Evolutionary conservation across 2,888 invertebrate genomes (phyloP), one percentile per base, ranked within the genome.

Genomic region (Proisotoma minuta): DNA sequence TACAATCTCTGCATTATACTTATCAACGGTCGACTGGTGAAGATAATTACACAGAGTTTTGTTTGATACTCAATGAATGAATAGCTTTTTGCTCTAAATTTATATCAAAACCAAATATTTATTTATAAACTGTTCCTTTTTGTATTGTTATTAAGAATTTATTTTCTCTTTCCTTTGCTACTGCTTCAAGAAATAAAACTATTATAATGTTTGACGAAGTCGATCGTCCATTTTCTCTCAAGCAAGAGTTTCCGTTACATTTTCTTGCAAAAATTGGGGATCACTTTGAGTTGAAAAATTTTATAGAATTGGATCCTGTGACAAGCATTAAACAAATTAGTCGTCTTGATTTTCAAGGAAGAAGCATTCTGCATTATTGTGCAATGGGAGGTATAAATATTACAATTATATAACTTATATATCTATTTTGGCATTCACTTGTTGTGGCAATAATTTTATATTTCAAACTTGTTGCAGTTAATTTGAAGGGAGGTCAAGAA

Each of bases 201-300:
- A n/a, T n/a, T n/a, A n/a, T n/a, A n/a, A n/a, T n/a, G 18, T 43
- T 20, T n/a, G 15, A 8, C 8, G 10, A 43, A 12, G 20, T 12
- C 20, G n/a, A n/a, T n/a, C 18, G 18, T 5, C 18, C 18, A 12
- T 43, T 43, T n/a, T 43, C 43, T n/a, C 49, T 49, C 49, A 20
- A 49, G 23, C 18, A 47, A 23, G 47, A 43, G 1, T 58, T 58
- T 12, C 57, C 57, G 3, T 24, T 58, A 10, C 57, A 58, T 12
- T 49, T 49, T 18, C 23, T 58, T 4, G 57, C 57, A 22, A 49
- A 49, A 29, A 20, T 58, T 4, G 57, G 57, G 10, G 50, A 58
- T 18, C 34, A 8, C n/a, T 28, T 22, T 22, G 49, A 34, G 10
- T n/a, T 58, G 8, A 18, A 58, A 39, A 8, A 5, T 28, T 49